phyloP scores from a whole-genome alignment of 2,888 invertebrate species.

The Chirona hameri region DNA sequence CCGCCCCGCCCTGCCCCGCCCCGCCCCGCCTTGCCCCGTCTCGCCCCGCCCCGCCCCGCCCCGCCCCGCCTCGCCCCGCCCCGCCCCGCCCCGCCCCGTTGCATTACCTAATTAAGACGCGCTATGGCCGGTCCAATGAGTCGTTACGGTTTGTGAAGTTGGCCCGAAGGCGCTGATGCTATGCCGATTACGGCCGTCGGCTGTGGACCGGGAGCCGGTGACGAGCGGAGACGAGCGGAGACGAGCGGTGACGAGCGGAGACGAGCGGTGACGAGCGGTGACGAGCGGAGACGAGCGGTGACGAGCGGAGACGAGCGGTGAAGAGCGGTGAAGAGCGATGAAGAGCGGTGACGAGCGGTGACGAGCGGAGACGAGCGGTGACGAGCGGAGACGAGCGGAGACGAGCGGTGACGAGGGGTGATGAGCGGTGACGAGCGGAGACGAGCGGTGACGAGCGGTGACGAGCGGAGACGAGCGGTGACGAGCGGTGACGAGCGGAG shows the following conservation, averaged over 20 bases:
- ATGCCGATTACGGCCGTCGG: background rate
- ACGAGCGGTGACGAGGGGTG: no score
- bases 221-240: background rate
- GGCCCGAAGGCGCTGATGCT: background rate
- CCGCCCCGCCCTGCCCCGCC: background rate
- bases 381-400: background rate
- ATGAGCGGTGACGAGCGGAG: no score
- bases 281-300: no score
- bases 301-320: no score
- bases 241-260: no score
- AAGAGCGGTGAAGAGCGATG: no score
- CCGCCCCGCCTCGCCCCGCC: background rate
- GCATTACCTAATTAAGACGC: conserved; percentile 27
- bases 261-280: no score
- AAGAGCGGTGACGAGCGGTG: no score
- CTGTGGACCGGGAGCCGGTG: background rate
- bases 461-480: no score
- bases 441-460: no score
- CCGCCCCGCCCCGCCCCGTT: background rate
- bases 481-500: background rate
- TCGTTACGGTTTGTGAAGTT: conserved; percentile 14
- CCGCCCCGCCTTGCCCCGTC: background rate
- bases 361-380: background rate
- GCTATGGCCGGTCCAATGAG: background rate
- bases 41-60: background rate